Conservation (phyloP, 2,888 invertebrate genomes). For the Torymus tubicola region DNA sequence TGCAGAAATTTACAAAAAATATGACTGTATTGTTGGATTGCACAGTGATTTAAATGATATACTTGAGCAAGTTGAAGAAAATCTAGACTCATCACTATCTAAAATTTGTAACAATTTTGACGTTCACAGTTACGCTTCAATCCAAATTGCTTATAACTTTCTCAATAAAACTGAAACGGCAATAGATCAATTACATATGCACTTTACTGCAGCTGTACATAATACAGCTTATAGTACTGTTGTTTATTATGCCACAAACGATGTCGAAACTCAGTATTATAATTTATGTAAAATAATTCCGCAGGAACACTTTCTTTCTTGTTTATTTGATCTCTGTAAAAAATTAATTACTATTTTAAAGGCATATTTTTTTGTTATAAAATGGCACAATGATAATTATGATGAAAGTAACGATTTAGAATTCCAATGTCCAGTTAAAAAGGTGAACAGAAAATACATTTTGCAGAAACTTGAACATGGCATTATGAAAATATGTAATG, state of each 20-base stretch:
- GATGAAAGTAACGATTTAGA: conserved; percentile 66
- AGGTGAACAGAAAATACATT: conserved; percentile 86
- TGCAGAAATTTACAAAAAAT: conserved; percentile 90
- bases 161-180: conserved; percentile 94
- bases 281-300: conserved; percentile 85
- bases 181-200: conserved; percentile 96
- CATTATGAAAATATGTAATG: conserved; percentile 92
- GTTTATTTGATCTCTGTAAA: conserved; percentile 91
- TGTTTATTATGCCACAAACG: conserved; percentile 78
- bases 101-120: conserved; percentile 82
- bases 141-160: conserved; percentile 91
- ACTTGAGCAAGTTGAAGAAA: conserved; percentile 92
- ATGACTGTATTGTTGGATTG: conserved; percentile 92
- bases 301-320: conserved; percentile 83
- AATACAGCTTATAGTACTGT: conserved; percentile 84
- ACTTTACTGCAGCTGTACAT: conserved; percentile 94
- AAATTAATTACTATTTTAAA: conserved; percentile 89
- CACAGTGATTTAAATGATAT: conserved; percentile 93
- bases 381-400: conserved; percentile 81
- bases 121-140: conserved; percentile 85
- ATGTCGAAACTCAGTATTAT: conserved; percentile 85
- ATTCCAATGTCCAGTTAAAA: conserved; percentile 80
- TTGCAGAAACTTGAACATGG: conserved; percentile 94
- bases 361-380: conserved; percentile 86
- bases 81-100: conserved; percentile 90